phyloP scores from a whole-genome alignment of 2,888 invertebrate genomes.

The Tetanocera ferruginea region DNA sequence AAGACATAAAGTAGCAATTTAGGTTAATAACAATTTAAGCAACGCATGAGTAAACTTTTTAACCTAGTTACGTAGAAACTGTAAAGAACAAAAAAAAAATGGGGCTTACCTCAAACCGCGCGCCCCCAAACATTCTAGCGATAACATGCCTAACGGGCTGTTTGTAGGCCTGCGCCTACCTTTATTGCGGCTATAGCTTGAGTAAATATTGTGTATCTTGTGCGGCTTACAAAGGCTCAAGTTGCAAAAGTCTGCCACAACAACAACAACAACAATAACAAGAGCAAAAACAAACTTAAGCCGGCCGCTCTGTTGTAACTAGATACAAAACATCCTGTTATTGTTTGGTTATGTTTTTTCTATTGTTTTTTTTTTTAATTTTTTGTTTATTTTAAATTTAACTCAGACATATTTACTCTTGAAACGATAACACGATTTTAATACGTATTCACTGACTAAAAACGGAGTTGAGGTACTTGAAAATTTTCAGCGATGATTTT shows the following conservation, averaged over 20 bases:
- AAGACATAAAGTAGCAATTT: slow-evolving; percentile 36
- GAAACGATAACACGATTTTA: too few species aligned
- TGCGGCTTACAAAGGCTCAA: slow-evolving; percentile 14
- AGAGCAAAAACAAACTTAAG: background rate
- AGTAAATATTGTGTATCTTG: background rate
- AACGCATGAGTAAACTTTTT: slow-evolving; percentile 53
- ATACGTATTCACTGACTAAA: too few species aligned
- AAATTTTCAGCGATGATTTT: too few species aligned
- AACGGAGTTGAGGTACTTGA: too few species aligned
- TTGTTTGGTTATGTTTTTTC: background rate
- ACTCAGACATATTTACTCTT: too few species aligned
- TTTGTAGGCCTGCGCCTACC: background rate
- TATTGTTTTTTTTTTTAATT: background rate
- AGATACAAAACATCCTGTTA: slow-evolving; percentile 46
- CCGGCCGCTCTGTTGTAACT: slow-evolving; percentile 24
- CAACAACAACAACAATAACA: background rate
- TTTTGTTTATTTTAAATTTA: background rate
- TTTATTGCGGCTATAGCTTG: slow-evolving; percentile 9
- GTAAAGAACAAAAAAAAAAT: background rate
- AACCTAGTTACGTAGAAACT: slow-evolving; percentile 49
- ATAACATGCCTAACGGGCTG: background rate
- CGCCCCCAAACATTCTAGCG: background rate
- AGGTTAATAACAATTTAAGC: slow-evolving; percentile 52
- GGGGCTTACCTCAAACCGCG: background rate
- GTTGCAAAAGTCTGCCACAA: slow-evolving; percentile 6